These are phyloP conservation scores for Scartelaos histophorus DNA, from an alignment of 2,113 vertebrate genomes.

Conservation along the genomic window DNA sequence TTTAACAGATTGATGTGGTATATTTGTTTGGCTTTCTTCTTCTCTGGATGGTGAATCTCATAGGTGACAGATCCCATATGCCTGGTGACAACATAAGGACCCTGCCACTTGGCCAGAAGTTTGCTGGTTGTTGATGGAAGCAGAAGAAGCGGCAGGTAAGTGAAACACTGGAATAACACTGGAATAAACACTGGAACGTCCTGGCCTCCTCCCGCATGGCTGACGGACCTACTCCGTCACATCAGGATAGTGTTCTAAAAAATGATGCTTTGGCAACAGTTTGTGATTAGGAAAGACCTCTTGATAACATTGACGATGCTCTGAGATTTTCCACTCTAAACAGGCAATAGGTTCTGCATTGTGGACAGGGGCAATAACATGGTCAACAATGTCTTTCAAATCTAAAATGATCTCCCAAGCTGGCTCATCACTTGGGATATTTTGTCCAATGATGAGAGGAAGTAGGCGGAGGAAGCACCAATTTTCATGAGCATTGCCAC, in stretches of 20 bases:
- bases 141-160: too few species aligned
- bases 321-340: constrained; percentile 24
- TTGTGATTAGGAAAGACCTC: not conserved
- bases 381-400: not conserved
- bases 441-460: not conserved
- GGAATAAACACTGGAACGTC: too few species aligned
- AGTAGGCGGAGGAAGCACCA: not conserved
- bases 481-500: not conserved
- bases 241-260: not conserved
- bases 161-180: too few species aligned
- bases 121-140: not conserved
- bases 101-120: not conserved
- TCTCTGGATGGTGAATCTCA: not conserved
- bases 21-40: not conserved
- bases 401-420: not conserved
- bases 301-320: not conserved
- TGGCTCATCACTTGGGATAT: not conserved
- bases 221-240: too few species aligned
- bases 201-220: too few species aligned
- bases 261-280: not conserved
- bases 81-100: not conserved
- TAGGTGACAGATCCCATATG: not conserved
- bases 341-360: not conserved
- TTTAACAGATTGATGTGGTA: not conserved
- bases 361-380: not conserved